Conservation (phyloP, 2,888 invertebrate genomes). For the Matsumyia berberina region DNA sequence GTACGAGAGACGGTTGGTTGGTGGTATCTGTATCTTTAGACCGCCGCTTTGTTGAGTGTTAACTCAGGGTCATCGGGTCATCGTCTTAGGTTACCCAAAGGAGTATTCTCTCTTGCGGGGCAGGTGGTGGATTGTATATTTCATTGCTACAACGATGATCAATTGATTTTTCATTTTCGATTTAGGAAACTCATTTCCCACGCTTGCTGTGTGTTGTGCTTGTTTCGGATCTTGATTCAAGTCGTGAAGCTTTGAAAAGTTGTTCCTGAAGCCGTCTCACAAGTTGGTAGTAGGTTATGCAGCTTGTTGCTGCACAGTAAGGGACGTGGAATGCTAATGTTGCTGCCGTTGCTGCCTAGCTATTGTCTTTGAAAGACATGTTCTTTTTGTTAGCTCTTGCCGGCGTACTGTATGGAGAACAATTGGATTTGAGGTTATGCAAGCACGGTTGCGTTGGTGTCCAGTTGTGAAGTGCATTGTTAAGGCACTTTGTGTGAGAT, state of each 20-base stretch:
- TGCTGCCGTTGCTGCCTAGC: constrained; percentile 18
- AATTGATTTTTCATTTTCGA: constrained; percentile 65
- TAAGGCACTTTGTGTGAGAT: constrained; percentile 30
- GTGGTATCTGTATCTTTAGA: constrained; percentile 23
- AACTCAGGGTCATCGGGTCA: constrained; percentile 68
- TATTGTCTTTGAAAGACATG: constrained; percentile 56
- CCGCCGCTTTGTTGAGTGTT: constrained; percentile 50
- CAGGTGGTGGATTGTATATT: constrained; percentile 39
- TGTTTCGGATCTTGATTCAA: constrained; percentile 10
- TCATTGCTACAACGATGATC: constrained; percentile 63
- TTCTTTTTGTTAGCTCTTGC: constrained; percentile 45
- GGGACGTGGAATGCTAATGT: constrained; percentile 46
- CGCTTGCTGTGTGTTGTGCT: constrained; percentile 43
- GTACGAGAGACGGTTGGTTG: constrained; percentile 1
- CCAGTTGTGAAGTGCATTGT: constrained; percentile 55
- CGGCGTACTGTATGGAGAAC: constrained; percentile 30
- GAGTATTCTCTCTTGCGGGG: neutral
- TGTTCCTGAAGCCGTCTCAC: constrained; percentile 6
- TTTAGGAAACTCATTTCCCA: constrained; percentile 64
- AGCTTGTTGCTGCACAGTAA: neutral
- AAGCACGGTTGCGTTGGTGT: constrained; percentile 60
- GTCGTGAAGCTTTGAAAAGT: constrained; percentile 48
- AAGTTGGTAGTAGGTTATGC: neutral
- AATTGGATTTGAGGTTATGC: constrained; percentile 55
- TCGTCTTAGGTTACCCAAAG: constrained; percentile 41